phyloP scores from a whole-genome alignment of 2,888 invertebrate species.

The Chelonus formosanus region DNA sequence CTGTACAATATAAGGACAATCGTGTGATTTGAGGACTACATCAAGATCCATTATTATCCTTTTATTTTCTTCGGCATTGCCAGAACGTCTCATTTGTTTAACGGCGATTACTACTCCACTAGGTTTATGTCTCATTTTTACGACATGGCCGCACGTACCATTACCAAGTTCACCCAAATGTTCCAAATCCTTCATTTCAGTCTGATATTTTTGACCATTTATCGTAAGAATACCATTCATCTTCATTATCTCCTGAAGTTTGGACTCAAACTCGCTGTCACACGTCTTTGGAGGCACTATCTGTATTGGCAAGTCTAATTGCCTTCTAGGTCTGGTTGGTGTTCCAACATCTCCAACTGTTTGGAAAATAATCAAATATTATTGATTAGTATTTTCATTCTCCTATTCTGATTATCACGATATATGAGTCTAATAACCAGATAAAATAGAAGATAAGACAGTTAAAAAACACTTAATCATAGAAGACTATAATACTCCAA shows the following conservation, averaged over 20 bases:
- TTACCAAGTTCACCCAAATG: constrained; percentile 89
- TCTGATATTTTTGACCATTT: constrained; percentile 79
- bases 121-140: constrained; percentile 92
- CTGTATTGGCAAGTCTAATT: constrained; percentile 71
- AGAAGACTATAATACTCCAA: not conserved
- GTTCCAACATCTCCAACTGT: constrained; percentile 67
- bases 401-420: not conserved
- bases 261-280: constrained; percentile 74
- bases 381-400: too few relatives aligned
- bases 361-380: too few relatives aligned
- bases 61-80: constrained; percentile 96
- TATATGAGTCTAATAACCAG: too few relatives aligned
- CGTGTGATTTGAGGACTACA: constrained; percentile 96
- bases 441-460: not conserved
- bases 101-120: constrained; percentile 91
- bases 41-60: constrained; percentile 98
- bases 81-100: constrained; percentile 98
- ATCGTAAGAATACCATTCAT: constrained; percentile 90
- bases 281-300: constrained; percentile 74
- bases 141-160: constrained; percentile 97
- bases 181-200: constrained; percentile 84
- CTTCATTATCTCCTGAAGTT: constrained; percentile 91
- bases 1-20: constrained; percentile 96
- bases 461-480: not conserved
- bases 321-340: constrained; percentile 67